Conservation (phyloP, 2,888 invertebrate species). For the Trimorus sp. region DNA sequence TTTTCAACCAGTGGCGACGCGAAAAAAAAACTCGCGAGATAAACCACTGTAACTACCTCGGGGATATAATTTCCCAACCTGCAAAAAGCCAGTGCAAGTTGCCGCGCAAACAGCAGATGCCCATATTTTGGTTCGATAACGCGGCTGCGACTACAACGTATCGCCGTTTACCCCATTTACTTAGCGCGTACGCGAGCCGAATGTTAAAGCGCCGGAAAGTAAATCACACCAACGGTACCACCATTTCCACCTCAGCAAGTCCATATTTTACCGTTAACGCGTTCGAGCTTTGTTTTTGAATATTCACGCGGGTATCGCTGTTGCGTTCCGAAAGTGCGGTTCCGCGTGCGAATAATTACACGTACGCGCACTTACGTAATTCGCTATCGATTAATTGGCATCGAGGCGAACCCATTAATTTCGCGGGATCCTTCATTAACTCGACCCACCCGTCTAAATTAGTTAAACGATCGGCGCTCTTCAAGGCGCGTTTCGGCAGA, state of each 20-base stretch:
- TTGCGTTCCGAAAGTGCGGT: slow-evolving; percentile 12
- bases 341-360: slow-evolving; percentile 59
- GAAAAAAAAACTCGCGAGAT: too few relatives aligned
- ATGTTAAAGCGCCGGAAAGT: slow-evolving; percentile 46
- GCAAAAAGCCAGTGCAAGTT: neutral
- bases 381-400: slow-evolving; percentile 9
- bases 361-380: slow-evolving; percentile 32
- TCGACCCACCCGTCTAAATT: slow-evolving; percentile 5
- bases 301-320: slow-evolving; percentile 28
- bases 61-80: neutral
- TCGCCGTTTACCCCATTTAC: slow-evolving; percentile 41
- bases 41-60: neutral
- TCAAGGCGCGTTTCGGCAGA: neutral
- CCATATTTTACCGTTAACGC: slow-evolving; percentile 54
- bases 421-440: slow-evolving; percentile 19
- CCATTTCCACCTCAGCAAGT: slow-evolving; percentile 44
- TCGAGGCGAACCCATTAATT: slow-evolving; percentile 8
- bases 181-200: slow-evolving; percentile 29
- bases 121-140: slow-evolving; percentile 29
- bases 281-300: slow-evolving; percentile 39
- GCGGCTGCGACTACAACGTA: slow-evolving; percentile 17
- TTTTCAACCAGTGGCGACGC: too few relatives aligned
- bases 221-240: slow-evolving; percentile 51
- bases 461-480: slow-evolving; percentile 7
- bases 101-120: slow-evolving; percentile 2